These are phyloP conservation scores for Poecile atricapillus DNA, from an alignment of 2,113 vertebrate genomes.

Conservation along the genomic window DNA sequence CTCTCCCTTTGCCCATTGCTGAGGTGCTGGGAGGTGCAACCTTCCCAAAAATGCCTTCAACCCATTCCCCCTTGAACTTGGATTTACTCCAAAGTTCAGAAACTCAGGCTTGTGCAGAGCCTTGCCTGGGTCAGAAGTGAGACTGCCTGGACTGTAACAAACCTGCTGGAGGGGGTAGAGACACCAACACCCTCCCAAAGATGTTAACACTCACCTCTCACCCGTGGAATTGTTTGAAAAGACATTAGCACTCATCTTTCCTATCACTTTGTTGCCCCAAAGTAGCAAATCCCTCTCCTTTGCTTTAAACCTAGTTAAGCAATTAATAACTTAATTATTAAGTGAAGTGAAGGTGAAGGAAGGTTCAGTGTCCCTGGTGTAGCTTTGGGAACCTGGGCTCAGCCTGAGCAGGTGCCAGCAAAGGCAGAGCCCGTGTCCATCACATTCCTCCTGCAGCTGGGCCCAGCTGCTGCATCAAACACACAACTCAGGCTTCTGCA, in stretches of 20 bases:
- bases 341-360: neutral
- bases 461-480: neutral
- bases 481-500: neutral
- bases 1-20: neutral
- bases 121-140: neutral
- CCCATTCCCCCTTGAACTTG: neutral
- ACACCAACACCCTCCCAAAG: neutral
- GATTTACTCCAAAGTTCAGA: fast-evolving
- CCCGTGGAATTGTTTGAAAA: neutral
- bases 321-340: neutral
- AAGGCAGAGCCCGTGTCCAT: fast-evolving
- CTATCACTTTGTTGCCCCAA: neutral
- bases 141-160: neutral
- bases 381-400: fast-evolving
- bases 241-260: neutral
- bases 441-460: neutral
- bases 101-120: neutral
- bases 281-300: neutral
- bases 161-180: neutral
- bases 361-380: fast-evolving
- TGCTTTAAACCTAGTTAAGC: neutral
- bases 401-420: fast-evolving
- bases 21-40: neutral
- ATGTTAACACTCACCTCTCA: too few relatives aligned
- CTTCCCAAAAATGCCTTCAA: too few relatives aligned